Evolutionary conservation across 2,888 invertebrate species (phyloP).

Genomic region (Tachina grossa): DNA sequence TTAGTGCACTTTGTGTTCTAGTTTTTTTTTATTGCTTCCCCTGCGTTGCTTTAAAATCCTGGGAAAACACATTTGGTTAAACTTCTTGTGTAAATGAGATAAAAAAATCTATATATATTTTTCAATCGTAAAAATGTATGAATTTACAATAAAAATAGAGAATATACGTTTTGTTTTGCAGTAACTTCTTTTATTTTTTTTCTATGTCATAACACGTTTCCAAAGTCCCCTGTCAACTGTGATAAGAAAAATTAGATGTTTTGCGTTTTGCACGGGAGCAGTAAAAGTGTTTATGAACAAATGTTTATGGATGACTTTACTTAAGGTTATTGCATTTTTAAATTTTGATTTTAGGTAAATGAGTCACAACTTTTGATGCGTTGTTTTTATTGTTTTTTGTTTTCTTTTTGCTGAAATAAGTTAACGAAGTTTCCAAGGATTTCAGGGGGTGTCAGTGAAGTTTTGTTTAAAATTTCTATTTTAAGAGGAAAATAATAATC

Average conservation of each 20-base stretch:
- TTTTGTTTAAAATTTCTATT: too few relatives aligned
- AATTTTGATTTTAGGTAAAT: too few relatives aligned
- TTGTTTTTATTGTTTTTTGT: too few relatives aligned
- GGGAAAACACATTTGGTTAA: not conserved
- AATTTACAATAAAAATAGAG: not conserved
- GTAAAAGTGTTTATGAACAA: too few relatives aligned
- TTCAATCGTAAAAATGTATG: not conserved
- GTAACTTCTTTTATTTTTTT: not conserved
- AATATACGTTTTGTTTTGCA: not conserved
- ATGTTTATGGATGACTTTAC: too few relatives aligned
- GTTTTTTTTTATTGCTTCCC: not conserved
- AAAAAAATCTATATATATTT: not conserved
- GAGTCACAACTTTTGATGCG: too few relatives aligned
- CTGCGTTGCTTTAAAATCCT: not conserved
- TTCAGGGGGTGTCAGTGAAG: too few relatives aligned
- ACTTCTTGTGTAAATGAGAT: not conserved
- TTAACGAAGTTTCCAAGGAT: too few relatives aligned
- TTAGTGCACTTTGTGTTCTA: slow-evolving; percentile 31
- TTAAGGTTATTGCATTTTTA: too few relatives aligned
- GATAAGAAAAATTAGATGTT: not conserved
- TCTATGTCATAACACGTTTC: not conserved
- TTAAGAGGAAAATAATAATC: too few relatives aligned
- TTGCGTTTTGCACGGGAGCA: too few relatives aligned
- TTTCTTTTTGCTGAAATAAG: too few relatives aligned
- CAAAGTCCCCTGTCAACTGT: not conserved